phyloP scores from a whole-genome alignment of 2,888 invertebrate genomes.

The Stenodema calcarata region DNA sequence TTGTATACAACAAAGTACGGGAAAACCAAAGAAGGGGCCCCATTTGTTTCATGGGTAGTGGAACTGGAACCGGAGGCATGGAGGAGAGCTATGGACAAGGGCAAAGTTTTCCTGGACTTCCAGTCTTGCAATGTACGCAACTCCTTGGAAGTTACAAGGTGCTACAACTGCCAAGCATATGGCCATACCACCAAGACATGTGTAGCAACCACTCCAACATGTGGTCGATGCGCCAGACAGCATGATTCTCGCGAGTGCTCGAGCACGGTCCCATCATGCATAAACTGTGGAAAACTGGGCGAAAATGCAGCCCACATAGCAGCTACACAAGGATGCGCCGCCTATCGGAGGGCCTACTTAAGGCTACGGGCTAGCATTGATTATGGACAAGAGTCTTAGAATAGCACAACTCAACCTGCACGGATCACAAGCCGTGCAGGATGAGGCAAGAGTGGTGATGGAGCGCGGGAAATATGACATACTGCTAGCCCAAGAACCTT shows the following conservation, averaged over 20 bases:
- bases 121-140: neutral
- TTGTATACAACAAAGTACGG: neutral
- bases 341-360: neutral
- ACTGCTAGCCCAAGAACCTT: constrained; percentile 8
- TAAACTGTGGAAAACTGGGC: neutral
- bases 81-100: neutral
- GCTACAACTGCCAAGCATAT: constrained; percentile 22
- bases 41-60: neutral
- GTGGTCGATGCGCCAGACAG: neutral
- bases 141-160: neutral
- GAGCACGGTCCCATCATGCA: neutral
- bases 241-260: neutral
- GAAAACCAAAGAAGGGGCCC: neutral
- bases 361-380: neutral
- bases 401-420: neutral
- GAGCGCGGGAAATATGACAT: neutral
- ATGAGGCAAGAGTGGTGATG: neutral
- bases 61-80: neutral
- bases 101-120: neutral
- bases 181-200: constrained; percentile 16
- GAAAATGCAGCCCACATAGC: neutral
- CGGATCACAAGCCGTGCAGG: neutral
- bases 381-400: neutral
- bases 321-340: neutral
- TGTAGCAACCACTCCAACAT: neutral